Base-by-base conservation (phyloP, 2,888 invertebrate species). In the Melanotus villosus region DNA sequence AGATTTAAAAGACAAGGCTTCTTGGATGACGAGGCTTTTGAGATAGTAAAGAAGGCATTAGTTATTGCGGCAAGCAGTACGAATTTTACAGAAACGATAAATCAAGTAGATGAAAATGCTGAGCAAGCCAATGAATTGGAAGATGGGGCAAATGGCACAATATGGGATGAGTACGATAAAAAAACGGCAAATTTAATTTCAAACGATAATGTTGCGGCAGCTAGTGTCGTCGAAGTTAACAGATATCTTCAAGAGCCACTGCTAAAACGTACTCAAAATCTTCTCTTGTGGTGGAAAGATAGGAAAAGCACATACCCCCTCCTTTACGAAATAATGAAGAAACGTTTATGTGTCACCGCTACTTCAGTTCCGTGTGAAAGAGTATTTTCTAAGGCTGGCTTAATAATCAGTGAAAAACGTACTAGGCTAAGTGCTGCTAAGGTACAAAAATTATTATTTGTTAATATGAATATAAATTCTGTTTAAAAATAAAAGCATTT, bases 301-400 rank as follows among this genome's bases (percentile, higher is more conserved):
- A 70, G 70, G 32, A 68, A 70, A 58, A 56, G 54, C 18, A 52
- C 66, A 4, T 75, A 75, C 38, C 73, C 74, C 12, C 59, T 63
- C 47, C 63, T 79, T 16, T 73, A 41, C 38, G 57, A 74, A 38
- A 23, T 77, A 14, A 70, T 72, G 57, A 73, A 67, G 58, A 72
- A 66, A 59, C 50, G 74, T 47, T 68, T 77, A 16, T 73, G 74
- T 41, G 57, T 73, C 12, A 34, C 71, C 30, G 76, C 74, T 4
- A 76, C 77, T 26, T 78, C 77, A 5, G 77, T 77, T 19, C 76
- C 77, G 0, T 76, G 75, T 43, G 78, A 77, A 68, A 71, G 76
- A 50, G 64, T 76, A 34, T 76, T 78, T 64, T 77, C 78, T 2
- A 74, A 75, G 62, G 68, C 74, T 7, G 75, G 76, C 14, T 63